These are phyloP conservation scores for Drosophila suboccidentalis DNA, from an alignment of 2,888 invertebrate species.

Conservation along the genomic window DNA sequence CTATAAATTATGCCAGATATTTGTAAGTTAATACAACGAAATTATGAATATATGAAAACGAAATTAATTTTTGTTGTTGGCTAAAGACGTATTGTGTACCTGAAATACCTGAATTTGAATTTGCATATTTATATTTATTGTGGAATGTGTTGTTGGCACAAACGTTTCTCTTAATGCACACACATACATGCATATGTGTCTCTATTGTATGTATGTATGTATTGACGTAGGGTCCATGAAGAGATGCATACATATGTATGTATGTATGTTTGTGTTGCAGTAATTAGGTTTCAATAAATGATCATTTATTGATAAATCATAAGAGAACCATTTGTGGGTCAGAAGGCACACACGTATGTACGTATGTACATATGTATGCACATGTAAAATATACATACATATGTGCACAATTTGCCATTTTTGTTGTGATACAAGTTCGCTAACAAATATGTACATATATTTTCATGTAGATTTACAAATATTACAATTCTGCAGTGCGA, in stretches of 20 bases:
- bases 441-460: neutral
- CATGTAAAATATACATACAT: neutral
- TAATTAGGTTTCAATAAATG: conserved; percentile 26
- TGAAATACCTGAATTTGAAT: conserved; percentile 22
- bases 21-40: conserved; percentile 19
- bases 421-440: neutral
- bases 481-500: neutral
- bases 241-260: neutral
- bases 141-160: conserved; percentile 29
- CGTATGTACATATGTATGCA: neutral
- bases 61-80: neutral
- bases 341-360: neutral
- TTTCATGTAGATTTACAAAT: neutral
- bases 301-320: conserved; percentile 2
- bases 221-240: conserved; percentile 4
- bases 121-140: conserved; percentile 23
- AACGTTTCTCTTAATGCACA: conserved; percentile 25
- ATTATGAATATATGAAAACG: neutral
- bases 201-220: neutral
- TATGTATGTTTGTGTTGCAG: neutral
- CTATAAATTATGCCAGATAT: conserved; percentile 24
- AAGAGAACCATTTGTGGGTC: conserved; percentile 18
- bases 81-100: conserved; percentile 21
- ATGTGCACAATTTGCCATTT: neutral
- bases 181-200: neutral